A percentile compares a stretch with the other conserved stretches of the same genome.
Conservation (phyloP, 2,888 invertebrate species). For the Adelognathus sp. region DNA sequence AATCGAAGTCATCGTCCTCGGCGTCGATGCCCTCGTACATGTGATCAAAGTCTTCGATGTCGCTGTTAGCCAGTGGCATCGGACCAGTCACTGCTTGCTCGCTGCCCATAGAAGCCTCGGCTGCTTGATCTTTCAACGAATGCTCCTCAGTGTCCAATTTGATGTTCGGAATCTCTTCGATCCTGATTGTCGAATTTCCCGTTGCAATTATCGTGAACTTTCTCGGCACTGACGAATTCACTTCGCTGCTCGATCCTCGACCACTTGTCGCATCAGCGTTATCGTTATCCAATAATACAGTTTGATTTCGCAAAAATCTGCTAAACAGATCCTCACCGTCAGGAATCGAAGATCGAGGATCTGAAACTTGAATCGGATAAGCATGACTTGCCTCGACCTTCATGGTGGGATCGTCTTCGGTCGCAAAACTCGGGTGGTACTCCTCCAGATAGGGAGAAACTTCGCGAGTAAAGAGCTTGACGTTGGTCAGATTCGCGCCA, state of each 20-base stretch:
- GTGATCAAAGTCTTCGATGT: conserved; percentile 58
- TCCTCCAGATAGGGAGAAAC: conserved; percentile 24
- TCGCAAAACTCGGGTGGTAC: background rate
- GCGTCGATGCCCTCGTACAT: conserved; percentile 59
- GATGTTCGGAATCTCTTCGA: conserved; percentile 41
- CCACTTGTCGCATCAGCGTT: background rate
- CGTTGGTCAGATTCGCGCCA: conserved; percentile 41
- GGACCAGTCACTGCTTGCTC: background rate
- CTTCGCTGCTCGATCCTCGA: background rate
- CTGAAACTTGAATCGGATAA: background rate
- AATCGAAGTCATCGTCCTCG: conserved; percentile 59
- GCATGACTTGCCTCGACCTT: background rate
- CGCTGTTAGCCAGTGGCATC: background rate
- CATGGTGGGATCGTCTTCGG: background rate
- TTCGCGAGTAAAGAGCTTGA: conserved; percentile 55
- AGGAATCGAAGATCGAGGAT: background rate
- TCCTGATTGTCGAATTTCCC: conserved; percentile 52
- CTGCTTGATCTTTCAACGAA: conserved; percentile 18
- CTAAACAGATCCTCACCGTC: conserved; percentile 20
- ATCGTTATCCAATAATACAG: background rate
- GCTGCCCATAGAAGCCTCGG: conserved; percentile 3
- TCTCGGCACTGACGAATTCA: conserved; percentile 10
- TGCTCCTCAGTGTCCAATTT: background rate
- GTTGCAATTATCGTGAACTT: conserved; percentile 53
- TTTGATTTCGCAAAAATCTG: background rate